Evolutionary conservation across 2,113 vertebrate genomes (phyloP), one percentile per base, ranked within the genome.

Genomic region (Tretioscincus oriximinensis): DNA sequence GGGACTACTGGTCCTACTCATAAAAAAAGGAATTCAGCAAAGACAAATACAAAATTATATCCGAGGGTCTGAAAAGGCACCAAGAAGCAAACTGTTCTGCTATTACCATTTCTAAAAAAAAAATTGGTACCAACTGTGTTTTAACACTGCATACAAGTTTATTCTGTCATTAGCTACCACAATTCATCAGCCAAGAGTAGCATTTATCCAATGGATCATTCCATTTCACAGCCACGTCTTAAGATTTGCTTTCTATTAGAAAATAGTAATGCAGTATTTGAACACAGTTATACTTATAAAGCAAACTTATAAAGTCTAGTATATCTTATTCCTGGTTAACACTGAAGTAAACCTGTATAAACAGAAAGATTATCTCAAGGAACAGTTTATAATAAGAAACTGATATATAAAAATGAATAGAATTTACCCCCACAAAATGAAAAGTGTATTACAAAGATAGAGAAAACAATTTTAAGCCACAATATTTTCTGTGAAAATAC

Each of bases 401-500:
- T 89, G 91, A 95, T 92, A 95, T 94, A 94, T 91, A 97, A 82
- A 66, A 96, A 97, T 93, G 95, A 94, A 96, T 92, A 94, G 87
- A 91, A 95, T 94, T 96, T 93, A 94, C 95, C 92, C 91, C 91
- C 4, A 95, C 94, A 95, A 92, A 93, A 94, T 93, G 89, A 91
- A 94, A 96, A 94, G 92, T 95, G 93, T 97, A 96, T 94, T 95
- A 96, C 92, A 97, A 96, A 97, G 90, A 93, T 95, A 96, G 92
- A 95, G 94, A 93, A 95, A 95, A 96, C 92, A 96, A 94, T 93
- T 95, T 95, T 91, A 69, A 96, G 95, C 92, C 94, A 95, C 93
- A 97, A 96, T 95, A 97, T 96, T 96, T 96, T 94, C 95, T 95
- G 96, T 96, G 96, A 97, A 97, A 99, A 99, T 41, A 41, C 35